Base-by-base conservation (phyloP, 1,140 invertebrate genomes). In the Samia ricini region DNA sequence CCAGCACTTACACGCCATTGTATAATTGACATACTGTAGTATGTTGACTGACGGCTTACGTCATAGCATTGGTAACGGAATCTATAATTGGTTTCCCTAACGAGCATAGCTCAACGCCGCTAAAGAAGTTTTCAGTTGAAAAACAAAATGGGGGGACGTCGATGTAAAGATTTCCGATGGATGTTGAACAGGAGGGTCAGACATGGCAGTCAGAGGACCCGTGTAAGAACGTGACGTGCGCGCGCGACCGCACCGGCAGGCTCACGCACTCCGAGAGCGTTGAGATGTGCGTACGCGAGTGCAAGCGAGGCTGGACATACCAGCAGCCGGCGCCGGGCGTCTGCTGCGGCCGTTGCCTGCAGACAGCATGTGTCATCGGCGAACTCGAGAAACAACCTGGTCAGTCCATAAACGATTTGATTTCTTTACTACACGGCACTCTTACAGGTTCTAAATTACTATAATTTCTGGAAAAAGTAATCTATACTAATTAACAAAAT, bases 321-420 rank as follows among this genome's bases (percentile, higher is more conserved):
- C 71, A 77, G 50, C 61, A 81, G 54, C 87, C 93, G 3, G 63
- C 83, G 4, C 56, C 76, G 4, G 85, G 67, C 19, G 70, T 77
- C 19, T 96, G 96, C 81, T 97, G 96, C 72, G 95, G 95, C 3
- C 87, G 92, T 61, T 97, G 96, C 64, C 79, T 92, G 21, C 93
- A 94, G 84, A 22, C 76, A 66, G 8, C 29, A 36, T 48, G 49
- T 15, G 5, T 29, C 21, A n/a, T 52, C 7, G 26, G 20, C 20
- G 24, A 24, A 21, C 52, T 23, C 20, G 15, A n/a, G 15, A 24
- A 22, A 10, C 2, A 23, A 23, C 52, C 52, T 15, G 52, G 52
- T 55, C 7, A n/a, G 52, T 55, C 4, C 12, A 23, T 1, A 50
- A 10, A 19, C n/a, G n/a, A n/a, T 5, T 10, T 29, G 10, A 29